phyloP scores from a whole-genome alignment of 1,140 invertebrate species.

The Caenorhabditis briggsae region DNA sequence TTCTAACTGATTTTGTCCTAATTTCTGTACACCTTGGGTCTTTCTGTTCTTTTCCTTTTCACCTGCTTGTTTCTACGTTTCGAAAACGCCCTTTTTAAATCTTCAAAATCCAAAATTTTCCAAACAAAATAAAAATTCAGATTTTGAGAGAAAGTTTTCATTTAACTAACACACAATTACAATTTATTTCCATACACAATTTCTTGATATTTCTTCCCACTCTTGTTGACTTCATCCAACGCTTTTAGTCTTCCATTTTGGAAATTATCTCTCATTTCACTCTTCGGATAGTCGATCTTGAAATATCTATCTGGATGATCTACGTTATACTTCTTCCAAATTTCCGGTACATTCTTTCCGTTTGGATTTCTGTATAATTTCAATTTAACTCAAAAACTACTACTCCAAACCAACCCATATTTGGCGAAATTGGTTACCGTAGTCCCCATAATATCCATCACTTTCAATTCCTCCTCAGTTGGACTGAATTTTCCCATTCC shows the following conservation, averaged over 20 bases:
- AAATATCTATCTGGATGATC: background rate
- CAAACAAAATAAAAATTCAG: background rate
- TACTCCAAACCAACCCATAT: slow-evolving; percentile 63
- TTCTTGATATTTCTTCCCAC: background rate
- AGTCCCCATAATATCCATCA: slow-evolving; percentile 59
- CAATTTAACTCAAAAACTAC: background rate
- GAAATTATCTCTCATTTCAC: slow-evolving; percentile 3
- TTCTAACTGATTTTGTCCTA: background rate
- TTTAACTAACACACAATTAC: background rate
- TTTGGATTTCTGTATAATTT: slow-evolving; percentile 7
- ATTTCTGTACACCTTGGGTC: slow-evolving; percentile 23
- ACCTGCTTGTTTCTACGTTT: background rate
- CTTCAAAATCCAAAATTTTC: background rate
- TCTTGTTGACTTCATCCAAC: background rate
- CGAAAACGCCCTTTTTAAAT: background rate
- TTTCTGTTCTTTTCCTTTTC: background rate
- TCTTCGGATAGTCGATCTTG: slow-evolving; percentile 33
- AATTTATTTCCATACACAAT: slow-evolving; percentile 10
- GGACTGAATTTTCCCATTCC: slow-evolving; percentile 62
- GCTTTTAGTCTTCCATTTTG: slow-evolving; percentile 17
- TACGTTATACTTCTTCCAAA: background rate
- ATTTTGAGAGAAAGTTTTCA: background rate
- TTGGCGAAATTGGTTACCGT: slow-evolving; percentile 70
- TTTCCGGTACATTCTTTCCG: slow-evolving; percentile 2
- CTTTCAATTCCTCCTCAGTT: slow-evolving; percentile 62